Base-by-base conservation (phyloP, 2,888 invertebrate genomes). In the Caenorhabditis wallacei region DNA sequence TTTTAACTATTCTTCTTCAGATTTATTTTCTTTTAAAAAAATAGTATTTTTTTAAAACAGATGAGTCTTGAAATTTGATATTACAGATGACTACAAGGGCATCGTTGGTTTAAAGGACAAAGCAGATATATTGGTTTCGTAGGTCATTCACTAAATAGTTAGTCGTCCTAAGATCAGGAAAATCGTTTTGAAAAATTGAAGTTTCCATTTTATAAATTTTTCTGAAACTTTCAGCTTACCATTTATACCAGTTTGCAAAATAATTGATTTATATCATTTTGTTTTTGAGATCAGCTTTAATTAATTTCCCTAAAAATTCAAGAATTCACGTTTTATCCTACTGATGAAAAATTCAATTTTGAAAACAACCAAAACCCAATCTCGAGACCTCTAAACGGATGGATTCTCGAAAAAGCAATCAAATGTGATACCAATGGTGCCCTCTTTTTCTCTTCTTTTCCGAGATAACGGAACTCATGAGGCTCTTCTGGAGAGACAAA, bases 401-500 rank as follows among this genome's bases (percentile, higher is more conserved):
- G 63, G 51, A 35, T 66, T 66, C 68, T 68, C 46, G 30, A 63
- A 70, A 68, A 69, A 63, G 54, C 53, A 76, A 78, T 68, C 69
- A 76, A 76, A 76, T 26, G 75, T 76, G 75, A 59, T 59, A 61
- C 59, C 76, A 76, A 66, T 75, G 51, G 66, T 35, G 46, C 69
- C 69, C 69, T 59, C 43, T 54, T 30, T 56, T n/a, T n/a, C n/a
- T n/a, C n/a, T n/a, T n/a, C n/a, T n/a, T 56, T 43, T 24, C 5
- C 59, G 40, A 64, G 64, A 74, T 74, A 63, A 74, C 74, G 68
- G 76, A 68, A 75, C 61, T 71, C 71, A 53, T 61, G 71, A 72
- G 59, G 57, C 57, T 59, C 22, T 59, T 48, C 59, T 57, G 16
- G 22, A 66, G 18, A 5, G 35, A 24, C 35, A 16, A 51, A 30